phyloP scores from a whole-genome alignment of 1,140 invertebrate genomes.

The Gryllus bimaculatus region DNA sequence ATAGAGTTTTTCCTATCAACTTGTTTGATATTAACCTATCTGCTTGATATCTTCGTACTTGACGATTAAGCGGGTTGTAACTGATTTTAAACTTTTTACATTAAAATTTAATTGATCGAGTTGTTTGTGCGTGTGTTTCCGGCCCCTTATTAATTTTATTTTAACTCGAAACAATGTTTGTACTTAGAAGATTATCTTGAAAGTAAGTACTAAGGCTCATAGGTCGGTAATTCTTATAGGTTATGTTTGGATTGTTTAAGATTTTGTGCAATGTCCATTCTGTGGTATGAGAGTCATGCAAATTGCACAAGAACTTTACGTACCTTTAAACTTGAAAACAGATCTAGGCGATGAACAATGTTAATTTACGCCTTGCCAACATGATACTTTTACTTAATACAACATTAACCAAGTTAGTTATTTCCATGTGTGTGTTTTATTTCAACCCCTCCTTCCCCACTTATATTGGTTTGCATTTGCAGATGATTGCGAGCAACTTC shows the following conservation, averaged over 20 bases:
- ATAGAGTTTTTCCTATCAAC: background rate
- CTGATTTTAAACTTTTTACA: background rate
- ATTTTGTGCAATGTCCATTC: no score
- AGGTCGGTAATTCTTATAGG: constrained; percentile 21
- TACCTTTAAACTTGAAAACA: no score
- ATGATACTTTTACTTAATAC: constrained; percentile 18
- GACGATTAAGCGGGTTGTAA: background rate
- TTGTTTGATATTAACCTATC: background rate
- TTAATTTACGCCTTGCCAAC: no score
- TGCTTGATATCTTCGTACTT: background rate
- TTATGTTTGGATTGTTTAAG: constrained; percentile 21
- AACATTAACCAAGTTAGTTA: constrained; percentile 21
- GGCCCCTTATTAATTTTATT: background rate
- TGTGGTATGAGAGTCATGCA: no score
- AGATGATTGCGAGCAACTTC: constrained; percentile 98
- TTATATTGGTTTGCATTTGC: constrained; percentile 35
- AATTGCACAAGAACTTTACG: no score
- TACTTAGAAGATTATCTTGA: constrained; percentile 94
- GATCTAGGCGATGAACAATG: no score
- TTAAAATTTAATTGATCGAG: background rate
- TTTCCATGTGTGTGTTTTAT: constrained; percentile 10
- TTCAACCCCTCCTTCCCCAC: no score
- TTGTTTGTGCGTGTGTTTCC: background rate
- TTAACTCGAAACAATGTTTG: constrained; percentile 55
- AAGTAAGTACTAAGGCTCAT: constrained; percentile 58